Base-by-base conservation (phyloP, 1,140 invertebrate species). In the Panagrolaimus sp. region DNA sequence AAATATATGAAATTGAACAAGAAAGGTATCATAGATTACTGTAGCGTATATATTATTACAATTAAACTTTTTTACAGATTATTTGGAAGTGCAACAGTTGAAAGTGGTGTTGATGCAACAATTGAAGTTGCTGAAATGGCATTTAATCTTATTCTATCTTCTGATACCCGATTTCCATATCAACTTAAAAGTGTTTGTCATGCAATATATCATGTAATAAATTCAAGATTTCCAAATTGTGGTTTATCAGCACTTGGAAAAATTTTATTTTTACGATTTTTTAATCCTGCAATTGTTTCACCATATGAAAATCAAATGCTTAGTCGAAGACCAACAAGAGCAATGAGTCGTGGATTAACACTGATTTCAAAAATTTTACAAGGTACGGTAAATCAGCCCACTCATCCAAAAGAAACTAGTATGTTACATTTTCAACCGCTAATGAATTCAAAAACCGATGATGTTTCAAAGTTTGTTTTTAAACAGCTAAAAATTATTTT, bases 361-460 rank as follows among this genome's bases (percentile, higher is more conserved):
- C 85, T 97, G 0, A 93, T 97, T 90, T 97, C 93, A 0, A 98
- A 98, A 85, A 97, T 98, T 62, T 87, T 98, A 48, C 95, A 98
- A 85, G 97, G 96, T 83, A 97, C 97, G 74, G 95, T 94, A 0
- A 98, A 98, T 85, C 93, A 97, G 83, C 91, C 98, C 2, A 91
- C 96, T 81, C 97, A 97, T 84, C 44, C 47, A 9, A 98, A 98
- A 84, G 95, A 98, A 81, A 92, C 95, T 78, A 93, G 97, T 80
- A 97, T 98, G 94, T 84, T 95, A 63, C 90, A 90, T 0, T 98
- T 97, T 82, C 97, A 98, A 83, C 91, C 96, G 83, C 96, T 97
- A 84, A 85, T 98, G 14, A 87, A 90, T 45, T 88, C 89, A 13
- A 91, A 96, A 84, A 96, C 96, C 84, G 93, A 96, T 84, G 88